Conservation (phyloP, 2,888 invertebrate genomes). For the Amiota mariae region DNA sequence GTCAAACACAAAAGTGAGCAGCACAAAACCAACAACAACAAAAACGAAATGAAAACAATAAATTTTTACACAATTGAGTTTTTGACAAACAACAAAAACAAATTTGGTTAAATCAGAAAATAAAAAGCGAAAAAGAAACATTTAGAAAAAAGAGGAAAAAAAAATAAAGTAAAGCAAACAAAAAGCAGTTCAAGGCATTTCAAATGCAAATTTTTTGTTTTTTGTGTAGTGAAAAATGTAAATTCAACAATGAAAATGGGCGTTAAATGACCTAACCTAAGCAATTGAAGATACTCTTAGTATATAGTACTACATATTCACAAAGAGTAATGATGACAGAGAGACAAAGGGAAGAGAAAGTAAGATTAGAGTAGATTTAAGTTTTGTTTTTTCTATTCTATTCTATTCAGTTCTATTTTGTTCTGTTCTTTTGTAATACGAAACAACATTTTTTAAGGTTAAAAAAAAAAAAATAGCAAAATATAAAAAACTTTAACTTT, state of each 20-base stretch:
- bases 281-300: too few species aligned
- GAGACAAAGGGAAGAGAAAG: too few species aligned
- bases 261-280: not conserved
- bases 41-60: not conserved
- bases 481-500: too few species aligned
- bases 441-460: too few species aligned
- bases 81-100: not conserved
- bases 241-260: not conserved
- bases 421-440: too few species aligned
- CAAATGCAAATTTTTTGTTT: not conserved
- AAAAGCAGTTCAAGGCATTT: constrained; percentile 8
- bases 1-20: too few species aligned
- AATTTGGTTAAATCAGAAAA: not conserved
- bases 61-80: not conserved
- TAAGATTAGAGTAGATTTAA: too few species aligned
- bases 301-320: too few species aligned
- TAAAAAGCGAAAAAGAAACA: not conserved
- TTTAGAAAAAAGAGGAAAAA: not conserved
- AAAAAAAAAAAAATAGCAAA: too few species aligned
- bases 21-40: not conserved
- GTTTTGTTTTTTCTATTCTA: too few species aligned
- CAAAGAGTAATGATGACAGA: too few species aligned
- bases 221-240: not conserved
- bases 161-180: not conserved
- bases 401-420: too few species aligned